A percentile compares a stretch with the other conserved stretches of the same genome.
phyloP scores from a whole-genome alignment of 2,113 vertebrate genomes.

The Chaetodon auriga region DNA sequence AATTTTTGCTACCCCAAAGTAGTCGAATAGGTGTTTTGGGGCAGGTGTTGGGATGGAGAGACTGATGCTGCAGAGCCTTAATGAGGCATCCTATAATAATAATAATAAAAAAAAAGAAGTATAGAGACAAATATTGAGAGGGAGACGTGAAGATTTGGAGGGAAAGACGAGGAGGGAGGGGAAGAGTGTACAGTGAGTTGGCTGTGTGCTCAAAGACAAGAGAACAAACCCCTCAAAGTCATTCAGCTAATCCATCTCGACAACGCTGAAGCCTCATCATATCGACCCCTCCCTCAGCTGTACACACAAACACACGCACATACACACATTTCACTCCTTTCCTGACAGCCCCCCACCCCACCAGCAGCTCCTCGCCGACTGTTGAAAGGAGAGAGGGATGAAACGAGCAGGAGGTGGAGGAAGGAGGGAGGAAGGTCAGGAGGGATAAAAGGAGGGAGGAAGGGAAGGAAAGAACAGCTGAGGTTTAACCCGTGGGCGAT shows the following conservation, averaged over 20 bases:
- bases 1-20: conserved; percentile 1
- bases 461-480: conserved; percentile 60
- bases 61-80: conserved; percentile 51
- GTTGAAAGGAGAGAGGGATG: conserved; percentile 59
- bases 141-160: conserved; percentile 50
- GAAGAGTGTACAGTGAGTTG: conserved; percentile 62
- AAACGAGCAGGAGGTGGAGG: conserved; percentile 54
- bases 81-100: conserved; percentile 47
- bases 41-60: conserved; percentile 36
- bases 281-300: conserved; percentile 76
- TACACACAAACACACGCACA: conserved; percentile 62
- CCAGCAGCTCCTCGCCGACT: conserved; percentile 10
- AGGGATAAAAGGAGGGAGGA: conserved; percentile 43
- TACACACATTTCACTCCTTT: conserved; percentile 59
- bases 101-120: conserved; percentile 6
- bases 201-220: conserved; percentile 79
- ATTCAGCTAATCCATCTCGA: conserved; percentile 81
- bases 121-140: conserved; percentile 53
- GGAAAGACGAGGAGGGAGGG: conserved; percentile 17
- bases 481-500: conserved; percentile 58
- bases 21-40: conserved; percentile 25
- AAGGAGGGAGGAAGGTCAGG: conserved; percentile 63
- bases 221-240: conserved; percentile 82
- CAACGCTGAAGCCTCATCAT: conserved; percentile 80
- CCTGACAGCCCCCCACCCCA: conserved; percentile 56